A percentile compares a stretch with the other conserved stretches of the same genome.
These are phyloP conservation scores for Melitaea cinxia DNA, from an alignment of 1,140 invertebrate species.

Conservation along the genomic window DNA sequence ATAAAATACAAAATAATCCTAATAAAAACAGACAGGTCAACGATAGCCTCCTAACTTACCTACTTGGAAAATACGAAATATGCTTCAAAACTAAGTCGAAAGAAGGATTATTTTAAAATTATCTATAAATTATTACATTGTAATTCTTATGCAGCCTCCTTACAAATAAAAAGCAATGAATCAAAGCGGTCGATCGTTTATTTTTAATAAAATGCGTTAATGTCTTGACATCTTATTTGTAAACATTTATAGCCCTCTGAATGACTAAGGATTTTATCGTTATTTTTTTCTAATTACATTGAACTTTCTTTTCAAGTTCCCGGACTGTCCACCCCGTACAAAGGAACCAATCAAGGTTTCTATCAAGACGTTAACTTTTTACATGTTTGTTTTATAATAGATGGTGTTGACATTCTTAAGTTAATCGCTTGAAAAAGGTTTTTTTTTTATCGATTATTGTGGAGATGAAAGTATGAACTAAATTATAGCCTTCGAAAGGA, in stretches of 20 bases:
- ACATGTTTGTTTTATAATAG: slow-evolving; percentile 9
- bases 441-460: background rate
- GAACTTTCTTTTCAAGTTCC: slow-evolving; percentile 37
- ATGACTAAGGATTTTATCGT: slow-evolving; percentile 48
- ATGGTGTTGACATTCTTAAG: background rate
- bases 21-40: too few relatives aligned
- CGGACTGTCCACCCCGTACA: slow-evolving; percentile 34
- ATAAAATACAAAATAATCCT: too few relatives aligned
- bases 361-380: slow-evolving; percentile 17
- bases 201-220: background rate
- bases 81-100: too few relatives aligned
- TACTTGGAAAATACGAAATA: too few relatives aligned
- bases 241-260: slow-evolving; percentile 42
- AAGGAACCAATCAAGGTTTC: slow-evolving; percentile 26
- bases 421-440: slow-evolving; percentile 1
- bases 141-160: too few relatives aligned
- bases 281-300: slow-evolving; percentile 41
- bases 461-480: background rate
- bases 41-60: too few relatives aligned
- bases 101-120: too few relatives aligned
- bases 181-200: too few relatives aligned
- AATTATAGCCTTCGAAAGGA: background rate
- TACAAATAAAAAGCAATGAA: too few relatives aligned
- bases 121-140: too few relatives aligned
- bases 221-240: slow-evolving; percentile 51